A percentile compares a stretch with the other conserved stretches of the same genome.
Conservation (phyloP, 2,113 vertebrate genomes). For the Platichthys flesus region DNA sequence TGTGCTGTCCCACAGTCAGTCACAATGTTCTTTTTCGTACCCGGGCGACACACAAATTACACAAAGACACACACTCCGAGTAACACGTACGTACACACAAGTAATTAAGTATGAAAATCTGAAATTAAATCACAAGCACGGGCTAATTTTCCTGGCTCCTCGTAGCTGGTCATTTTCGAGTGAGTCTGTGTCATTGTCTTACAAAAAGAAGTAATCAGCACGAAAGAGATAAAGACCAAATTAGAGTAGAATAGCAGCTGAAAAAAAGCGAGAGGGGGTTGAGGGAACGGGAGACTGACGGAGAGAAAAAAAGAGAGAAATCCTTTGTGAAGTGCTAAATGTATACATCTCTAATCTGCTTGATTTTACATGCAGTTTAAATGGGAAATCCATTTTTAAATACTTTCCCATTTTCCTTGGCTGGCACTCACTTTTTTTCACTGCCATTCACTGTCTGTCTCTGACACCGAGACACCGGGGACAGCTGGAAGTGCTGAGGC, state of each 20-base stretch:
- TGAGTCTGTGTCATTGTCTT: conserved; percentile 62
- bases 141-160: conserved; percentile 56
- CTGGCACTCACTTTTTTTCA: conserved; percentile 25
- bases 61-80: background rate
- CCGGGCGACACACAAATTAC: background rate
- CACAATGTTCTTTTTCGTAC: conserved; percentile 1
- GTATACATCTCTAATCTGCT: conserved; percentile 55
- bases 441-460: conserved; percentile 14
- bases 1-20: conserved; percentile 14
- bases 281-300: background rate
- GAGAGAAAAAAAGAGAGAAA: conserved; percentile 20
- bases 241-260: conserved; percentile 35
- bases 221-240: conserved; percentile 61
- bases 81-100: conserved; percentile 9
- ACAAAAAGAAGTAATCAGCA: conserved; percentile 60
- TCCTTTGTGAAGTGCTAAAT: conserved; percentile 44
- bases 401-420: conserved; percentile 33
- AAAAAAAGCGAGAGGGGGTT: conserved; percentile 31
- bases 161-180: conserved; percentile 40
- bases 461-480: conserved; percentile 7
- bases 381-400: conserved; percentile 59
- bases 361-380: conserved; percentile 65
- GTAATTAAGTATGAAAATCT: conserved; percentile 69
- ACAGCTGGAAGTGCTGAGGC: conserved; percentile 15
- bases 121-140: conserved; percentile 70